Evolutionary conservation across 2,888 invertebrate species (phyloP).

Genomic region (Eupithecia inturbata): DNA sequence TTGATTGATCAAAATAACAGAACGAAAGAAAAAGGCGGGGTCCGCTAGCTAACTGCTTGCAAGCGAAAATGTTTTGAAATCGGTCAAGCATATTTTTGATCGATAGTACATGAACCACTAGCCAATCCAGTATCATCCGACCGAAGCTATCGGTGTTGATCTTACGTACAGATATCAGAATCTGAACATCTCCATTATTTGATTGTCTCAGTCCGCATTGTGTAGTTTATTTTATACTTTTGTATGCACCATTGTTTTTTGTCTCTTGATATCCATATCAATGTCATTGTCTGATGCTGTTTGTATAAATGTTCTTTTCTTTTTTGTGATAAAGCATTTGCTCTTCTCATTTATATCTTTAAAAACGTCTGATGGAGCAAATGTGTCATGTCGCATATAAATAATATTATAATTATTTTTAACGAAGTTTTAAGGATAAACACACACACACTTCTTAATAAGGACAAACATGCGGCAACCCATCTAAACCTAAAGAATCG

Average conservation of each 20-base stretch:
- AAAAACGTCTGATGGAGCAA: not conserved
- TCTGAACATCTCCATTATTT: slow-evolving; percentile 9
- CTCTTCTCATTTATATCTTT: not conserved
- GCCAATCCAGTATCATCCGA: not conserved
- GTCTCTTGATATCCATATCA: slow-evolving; percentile 17
- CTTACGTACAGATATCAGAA: slow-evolving; percentile 8
- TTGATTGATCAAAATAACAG: too few species aligned
- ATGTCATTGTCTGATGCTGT: slow-evolving; percentile 13
- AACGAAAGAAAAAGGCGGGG: too few species aligned
- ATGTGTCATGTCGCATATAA: not conserved
- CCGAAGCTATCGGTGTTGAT: slow-evolving; percentile 1
- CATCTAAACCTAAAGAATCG: slow-evolving; percentile 40
- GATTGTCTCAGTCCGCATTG: slow-evolving; percentile 11
- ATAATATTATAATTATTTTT: not conserved
- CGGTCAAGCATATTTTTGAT: too few species aligned
- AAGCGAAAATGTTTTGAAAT: too few species aligned
- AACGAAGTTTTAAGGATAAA: slow-evolving; percentile 10
- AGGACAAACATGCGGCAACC: slow-evolving; percentile 33
- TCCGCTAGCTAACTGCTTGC: too few species aligned
- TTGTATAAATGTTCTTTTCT: not conserved
- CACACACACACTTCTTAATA: slow-evolving; percentile 21
- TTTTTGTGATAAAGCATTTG: not conserved
- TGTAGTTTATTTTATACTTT: slow-evolving; percentile 8
- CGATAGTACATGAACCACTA: not conserved
- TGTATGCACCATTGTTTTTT: slow-evolving; percentile 19